Base-by-base conservation (phyloP, 2,113 vertebrate genomes). In the Gymnogyps californianus region DNA sequence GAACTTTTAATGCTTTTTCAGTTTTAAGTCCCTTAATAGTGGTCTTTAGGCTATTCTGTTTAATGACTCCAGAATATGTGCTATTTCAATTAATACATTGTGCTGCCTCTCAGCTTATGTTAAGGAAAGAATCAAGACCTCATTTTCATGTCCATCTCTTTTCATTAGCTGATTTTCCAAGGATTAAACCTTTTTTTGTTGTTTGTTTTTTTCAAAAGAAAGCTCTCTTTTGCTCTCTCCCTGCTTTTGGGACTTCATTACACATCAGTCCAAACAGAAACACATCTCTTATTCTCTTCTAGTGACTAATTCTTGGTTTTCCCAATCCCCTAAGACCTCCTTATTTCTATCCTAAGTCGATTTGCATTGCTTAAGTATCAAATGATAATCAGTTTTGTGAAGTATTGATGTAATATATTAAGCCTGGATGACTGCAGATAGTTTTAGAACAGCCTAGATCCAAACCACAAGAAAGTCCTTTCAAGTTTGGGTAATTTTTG, bases 271-370 rank as follows among this genome's bases (percentile, higher is more conserved):
- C 28, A 77, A 89, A 83, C 19, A 65, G 36, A 80, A 96, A 86
- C 40, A 88, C 66, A 61, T 91, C 71, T 83, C 58, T 96, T 61
- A 96, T 89, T 94, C 96, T 64, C 17, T 95, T 62, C 66, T 72
- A 80, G 74, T 80, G 66, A 77, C 58, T 96, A 94, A 95, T 88
- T 94, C 8, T 3, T 66, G 22, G 6, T 83, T 97, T 94, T 69
- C 21, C 67, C 89, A 92, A 64, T 97, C 86, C 92, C 80, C 14
- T 92, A 93, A 97, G 66, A 94, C 65, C 49, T 93, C 65, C 83
- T 93, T 92, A 89, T 91, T 97, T 87, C 86, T 79, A 67, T 82
- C 77, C 91, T 94, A 95, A 95, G 95, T 95, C 6, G 55, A 96
- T 95, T 95, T 96, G 80, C 88, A 57, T 76, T 87, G 64, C 85